These are phyloP conservation scores for Drosophila elegans DNA, from an alignment of 1,140 invertebrate genomes.

Conservation along the genomic window DNA sequence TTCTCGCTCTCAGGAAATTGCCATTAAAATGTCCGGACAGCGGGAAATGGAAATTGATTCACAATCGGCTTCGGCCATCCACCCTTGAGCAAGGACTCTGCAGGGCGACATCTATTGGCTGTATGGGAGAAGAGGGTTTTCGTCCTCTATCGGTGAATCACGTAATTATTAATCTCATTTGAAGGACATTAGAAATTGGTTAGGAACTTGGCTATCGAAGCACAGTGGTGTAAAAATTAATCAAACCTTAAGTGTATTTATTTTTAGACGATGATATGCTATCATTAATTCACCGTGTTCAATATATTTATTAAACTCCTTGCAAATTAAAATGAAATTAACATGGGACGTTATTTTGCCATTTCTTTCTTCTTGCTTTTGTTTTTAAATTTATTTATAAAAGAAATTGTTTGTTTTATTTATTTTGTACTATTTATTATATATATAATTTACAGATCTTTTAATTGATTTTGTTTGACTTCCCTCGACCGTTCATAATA, in stretches of 20 bases:
- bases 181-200: constrained; percentile 67
- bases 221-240: constrained; percentile 12
- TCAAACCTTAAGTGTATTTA: too few relatives aligned
- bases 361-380: too few relatives aligned
- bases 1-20: constrained; percentile 28
- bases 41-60: constrained; percentile 43
- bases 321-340: too few relatives aligned
- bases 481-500: too few relatives aligned
- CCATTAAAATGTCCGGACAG: not conserved
- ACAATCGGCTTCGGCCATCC: constrained; percentile 3
- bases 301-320: too few relatives aligned
- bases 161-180: constrained; percentile 33
- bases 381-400: not conserved
- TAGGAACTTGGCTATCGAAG: constrained; percentile 45
- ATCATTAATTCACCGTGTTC: not conserved
- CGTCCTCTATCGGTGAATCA: constrained; percentile 31
- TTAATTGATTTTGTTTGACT: too few relatives aligned
- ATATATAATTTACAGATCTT: too few relatives aligned
- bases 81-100: not conserved
- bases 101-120: constrained; percentile 45
- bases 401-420: too few relatives aligned
- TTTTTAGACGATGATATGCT: not conserved
- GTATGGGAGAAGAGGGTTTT: not conserved
- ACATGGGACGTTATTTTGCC: too few relatives aligned
- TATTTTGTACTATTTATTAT: too few relatives aligned